A percentile compares a stretch with the other conserved stretches of the same genome.
phyloP scores from a whole-genome alignment of 1,140 invertebrate species.

The Calosoma granatense region DNA sequence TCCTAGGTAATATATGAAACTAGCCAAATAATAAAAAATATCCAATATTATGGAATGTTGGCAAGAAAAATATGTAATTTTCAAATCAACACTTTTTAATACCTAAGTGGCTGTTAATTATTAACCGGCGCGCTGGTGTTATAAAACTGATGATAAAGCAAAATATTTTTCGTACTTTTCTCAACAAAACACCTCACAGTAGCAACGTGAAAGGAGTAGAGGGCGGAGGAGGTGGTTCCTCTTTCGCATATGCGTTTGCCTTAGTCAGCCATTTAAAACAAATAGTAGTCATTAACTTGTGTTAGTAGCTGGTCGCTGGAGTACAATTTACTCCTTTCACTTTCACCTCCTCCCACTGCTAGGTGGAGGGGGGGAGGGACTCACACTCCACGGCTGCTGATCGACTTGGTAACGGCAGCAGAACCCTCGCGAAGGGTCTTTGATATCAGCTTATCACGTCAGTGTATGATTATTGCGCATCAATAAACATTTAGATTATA shows the following conservation, averaged over 20 bases:
- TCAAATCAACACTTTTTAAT: too few relatives aligned
- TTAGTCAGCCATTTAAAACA: slow-evolving; percentile 8
- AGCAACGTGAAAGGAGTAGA: not conserved
- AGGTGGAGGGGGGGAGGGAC: not conserved
- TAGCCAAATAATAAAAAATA: too few relatives aligned
- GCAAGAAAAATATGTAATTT: too few relatives aligned
- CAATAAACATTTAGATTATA: slow-evolving; percentile 8
- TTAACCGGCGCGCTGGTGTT: too few relatives aligned
- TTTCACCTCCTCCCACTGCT: too few relatives aligned
- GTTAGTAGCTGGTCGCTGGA: not conserved
- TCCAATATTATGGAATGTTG: too few relatives aligned
- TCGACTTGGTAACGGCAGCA: not conserved
- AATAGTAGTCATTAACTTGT: not conserved
- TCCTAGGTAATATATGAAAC: too few relatives aligned
- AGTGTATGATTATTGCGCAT: slow-evolving; percentile 9
- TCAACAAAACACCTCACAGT: not conserved
- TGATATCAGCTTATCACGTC: slow-evolving; percentile 7
- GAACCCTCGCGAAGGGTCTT: not conserved
- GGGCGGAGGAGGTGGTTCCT: not conserved
- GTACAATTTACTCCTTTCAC: not conserved
- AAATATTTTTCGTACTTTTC: too few relatives aligned
- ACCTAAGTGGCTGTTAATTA: too few relatives aligned
- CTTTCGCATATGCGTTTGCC: not conserved
- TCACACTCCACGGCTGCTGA: not conserved
- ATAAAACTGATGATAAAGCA: too few relatives aligned